phyloP scores from a whole-genome alignment of 2,113 vertebrate genomes.

The Entosphenus tridentatus region DNA sequence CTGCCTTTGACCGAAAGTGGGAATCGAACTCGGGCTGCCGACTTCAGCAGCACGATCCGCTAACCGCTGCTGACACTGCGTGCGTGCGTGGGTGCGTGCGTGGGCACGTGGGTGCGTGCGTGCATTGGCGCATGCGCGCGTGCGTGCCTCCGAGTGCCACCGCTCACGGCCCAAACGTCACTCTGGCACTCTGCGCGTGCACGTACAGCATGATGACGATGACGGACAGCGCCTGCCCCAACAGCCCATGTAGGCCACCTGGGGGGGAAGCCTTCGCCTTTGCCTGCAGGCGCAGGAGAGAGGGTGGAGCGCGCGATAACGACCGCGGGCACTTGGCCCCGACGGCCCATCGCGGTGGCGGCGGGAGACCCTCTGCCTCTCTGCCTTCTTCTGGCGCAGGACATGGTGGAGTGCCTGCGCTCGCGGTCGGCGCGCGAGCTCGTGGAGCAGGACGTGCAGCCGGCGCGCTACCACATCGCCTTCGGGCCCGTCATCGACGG shows the following conservation, averaged over 20 bases:
- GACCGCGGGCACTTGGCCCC: too few species aligned
- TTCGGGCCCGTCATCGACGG: constrained; percentile 98
- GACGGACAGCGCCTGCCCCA: too few species aligned
- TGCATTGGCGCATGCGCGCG: not conserved
- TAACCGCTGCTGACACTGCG: not conserved
- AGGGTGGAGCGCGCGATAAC: too few species aligned
- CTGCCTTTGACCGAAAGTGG: not conserved
- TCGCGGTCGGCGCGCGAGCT: constrained; percentile 93
- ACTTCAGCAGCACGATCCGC: not conserved
- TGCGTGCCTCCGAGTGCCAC: not conserved
- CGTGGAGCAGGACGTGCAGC: constrained; percentile 93
- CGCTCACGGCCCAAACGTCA: not conserved
- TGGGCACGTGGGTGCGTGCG: not conserved
- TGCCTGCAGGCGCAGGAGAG: too few species aligned
- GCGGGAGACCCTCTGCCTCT: too few species aligned
- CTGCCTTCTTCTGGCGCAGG: constrained; percentile 13
- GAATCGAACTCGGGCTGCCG: not conserved
- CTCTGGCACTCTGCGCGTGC: too few species aligned
- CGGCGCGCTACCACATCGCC: constrained; percentile 87
- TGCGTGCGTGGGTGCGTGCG: not conserved
- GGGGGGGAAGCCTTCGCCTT: too few species aligned
- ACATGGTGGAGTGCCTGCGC: constrained; percentile 75
- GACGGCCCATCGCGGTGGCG: too few species aligned
- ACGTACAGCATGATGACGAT: too few species aligned
- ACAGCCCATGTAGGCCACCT: too few species aligned